Conservation (phyloP, 1,140 invertebrate genomes). For the Nebria ingens region DNA sequence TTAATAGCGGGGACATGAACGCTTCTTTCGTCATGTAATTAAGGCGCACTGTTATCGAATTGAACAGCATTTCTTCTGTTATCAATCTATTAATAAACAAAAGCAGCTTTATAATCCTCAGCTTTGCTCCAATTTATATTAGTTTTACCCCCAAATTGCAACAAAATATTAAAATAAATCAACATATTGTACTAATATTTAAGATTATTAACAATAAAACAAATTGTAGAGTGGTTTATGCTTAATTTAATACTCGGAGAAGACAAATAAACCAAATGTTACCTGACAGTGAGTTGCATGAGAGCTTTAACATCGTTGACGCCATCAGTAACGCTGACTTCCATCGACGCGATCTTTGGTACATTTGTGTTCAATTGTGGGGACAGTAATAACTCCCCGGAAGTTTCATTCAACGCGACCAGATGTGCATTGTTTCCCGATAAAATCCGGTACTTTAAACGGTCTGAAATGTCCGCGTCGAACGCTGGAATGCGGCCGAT, state of each 20-base stretch:
- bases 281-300: constrained; percentile 70
- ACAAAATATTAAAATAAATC: too few species aligned
- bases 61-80: constrained; percentile 89
- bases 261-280: background rate
- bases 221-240: background rate
- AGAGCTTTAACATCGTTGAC: constrained; percentile 83
- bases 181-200: too few species aligned
- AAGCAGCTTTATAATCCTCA: background rate
- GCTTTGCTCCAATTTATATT: too few species aligned
- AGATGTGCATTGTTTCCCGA: constrained; percentile 90
- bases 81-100: constrained; percentile 51
- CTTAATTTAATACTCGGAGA: background rate
- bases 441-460: constrained; percentile 69
- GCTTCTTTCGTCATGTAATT: constrained; percentile 88
- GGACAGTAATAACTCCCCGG: constrained; percentile 78
- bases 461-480: constrained; percentile 87
- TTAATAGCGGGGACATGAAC: constrained; percentile 83
- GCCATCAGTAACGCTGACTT: constrained; percentile 87
- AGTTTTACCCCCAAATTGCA: too few species aligned
- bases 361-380: constrained; percentile 94
- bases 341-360: constrained; percentile 85
- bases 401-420: constrained; percentile 69
- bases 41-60: constrained; percentile 87
- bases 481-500: constrained; percentile 87
- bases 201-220: too few species aligned